Percentiles rank a stretch among this genome's conserved stretches.
phyloP scores from a whole-genome alignment of 37 sponge, comb jelly and placozoan genomes.

The Corticium candelabrum region DNA sequence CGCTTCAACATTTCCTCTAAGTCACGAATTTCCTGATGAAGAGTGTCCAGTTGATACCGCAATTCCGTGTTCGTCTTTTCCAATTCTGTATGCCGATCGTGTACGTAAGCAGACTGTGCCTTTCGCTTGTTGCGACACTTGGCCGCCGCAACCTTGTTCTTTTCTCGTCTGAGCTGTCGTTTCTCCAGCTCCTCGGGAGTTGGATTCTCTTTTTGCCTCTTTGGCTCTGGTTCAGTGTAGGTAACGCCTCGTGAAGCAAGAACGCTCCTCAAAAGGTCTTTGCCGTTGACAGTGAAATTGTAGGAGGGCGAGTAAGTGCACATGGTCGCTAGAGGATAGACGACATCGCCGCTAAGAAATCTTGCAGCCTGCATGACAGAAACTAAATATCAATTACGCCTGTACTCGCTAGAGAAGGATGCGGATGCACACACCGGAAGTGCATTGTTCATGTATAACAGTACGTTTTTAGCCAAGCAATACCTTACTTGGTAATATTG shows the following conservation, averaged over 20 bases:
- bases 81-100: slow-evolving; percentile 41
- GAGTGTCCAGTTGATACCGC: slow-evolving; percentile 20
- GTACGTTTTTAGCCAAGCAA: too few relatives aligned
- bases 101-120: slow-evolving; percentile 26
- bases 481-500: too few relatives aligned
- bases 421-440: too few relatives aligned
- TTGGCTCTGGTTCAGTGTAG: not conserved
- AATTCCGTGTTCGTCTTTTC: slow-evolving; percentile 34
- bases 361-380: too few relatives aligned
- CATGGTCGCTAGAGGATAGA: too few relatives aligned
- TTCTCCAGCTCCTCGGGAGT: slow-evolving; percentile 64
- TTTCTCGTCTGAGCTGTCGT: slow-evolving; percentile 66
- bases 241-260: not conserved
- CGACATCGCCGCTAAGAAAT: too few relatives aligned
- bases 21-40: slow-evolving; percentile 29
- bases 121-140: slow-evolving; percentile 87
- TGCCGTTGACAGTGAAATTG: too few relatives aligned
- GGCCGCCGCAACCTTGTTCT: slow-evolving; percentile 93
- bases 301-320: too few relatives aligned
- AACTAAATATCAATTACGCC: too few relatives aligned
- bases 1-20: slow-evolving; percentile 26
- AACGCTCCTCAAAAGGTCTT: not conserved
- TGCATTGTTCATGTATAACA: too few relatives aligned
- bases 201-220: not conserved
- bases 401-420: too few relatives aligned